Evolutionary conservation across 2,888 invertebrate species (phyloP).

Genomic region (Platerodrilus igneus): DNA sequence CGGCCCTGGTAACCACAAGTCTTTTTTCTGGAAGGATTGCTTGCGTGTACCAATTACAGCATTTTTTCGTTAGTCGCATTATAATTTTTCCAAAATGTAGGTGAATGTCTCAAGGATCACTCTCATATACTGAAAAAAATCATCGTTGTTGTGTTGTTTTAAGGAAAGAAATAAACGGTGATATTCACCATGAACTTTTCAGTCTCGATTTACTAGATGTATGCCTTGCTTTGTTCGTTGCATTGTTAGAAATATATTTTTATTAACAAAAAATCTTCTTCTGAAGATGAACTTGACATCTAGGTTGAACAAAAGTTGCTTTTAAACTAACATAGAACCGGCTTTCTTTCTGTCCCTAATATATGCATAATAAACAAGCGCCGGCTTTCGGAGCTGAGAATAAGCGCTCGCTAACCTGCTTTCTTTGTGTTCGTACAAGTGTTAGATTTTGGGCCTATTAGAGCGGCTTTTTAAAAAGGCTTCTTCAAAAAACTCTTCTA

Average conservation of each 20-base stretch:
- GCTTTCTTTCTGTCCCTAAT: background rate
- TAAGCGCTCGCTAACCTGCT: constrained; percentile 11
- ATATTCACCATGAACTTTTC: constrained; percentile 2
- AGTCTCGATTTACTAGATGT: constrained; percentile 2
- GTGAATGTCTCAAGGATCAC: constrained; percentile 1
- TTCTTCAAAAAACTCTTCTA: too few relatives aligned
- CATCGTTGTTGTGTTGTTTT: background rate
- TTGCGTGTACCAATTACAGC: background rate
- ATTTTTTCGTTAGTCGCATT: background rate
- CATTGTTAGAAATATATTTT: constrained; percentile 1
- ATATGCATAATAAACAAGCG: constrained; percentile 2
- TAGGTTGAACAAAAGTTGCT: constrained; percentile 1
- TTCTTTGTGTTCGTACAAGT: too few relatives aligned
- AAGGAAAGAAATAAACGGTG: background rate
- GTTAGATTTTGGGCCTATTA: too few relatives aligned
- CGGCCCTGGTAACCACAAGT: too few relatives aligned
- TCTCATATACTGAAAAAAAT: constrained; percentile 2
- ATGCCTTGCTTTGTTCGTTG: constrained; percentile 1
- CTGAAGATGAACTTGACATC: constrained; percentile 2
- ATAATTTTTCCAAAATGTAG: constrained; percentile 1
- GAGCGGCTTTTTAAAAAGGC: too few relatives aligned
- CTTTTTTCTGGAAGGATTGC: too few relatives aligned
- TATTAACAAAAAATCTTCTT: constrained; percentile 1
- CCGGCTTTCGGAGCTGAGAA: constrained; percentile 8
- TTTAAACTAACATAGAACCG: constrained; percentile 1